Percentiles rank a stretch among this genome's conserved stretches.
phyloP scores from a whole-genome alignment of 2,888 invertebrate species.

The Aricia artaxerxes region DNA sequence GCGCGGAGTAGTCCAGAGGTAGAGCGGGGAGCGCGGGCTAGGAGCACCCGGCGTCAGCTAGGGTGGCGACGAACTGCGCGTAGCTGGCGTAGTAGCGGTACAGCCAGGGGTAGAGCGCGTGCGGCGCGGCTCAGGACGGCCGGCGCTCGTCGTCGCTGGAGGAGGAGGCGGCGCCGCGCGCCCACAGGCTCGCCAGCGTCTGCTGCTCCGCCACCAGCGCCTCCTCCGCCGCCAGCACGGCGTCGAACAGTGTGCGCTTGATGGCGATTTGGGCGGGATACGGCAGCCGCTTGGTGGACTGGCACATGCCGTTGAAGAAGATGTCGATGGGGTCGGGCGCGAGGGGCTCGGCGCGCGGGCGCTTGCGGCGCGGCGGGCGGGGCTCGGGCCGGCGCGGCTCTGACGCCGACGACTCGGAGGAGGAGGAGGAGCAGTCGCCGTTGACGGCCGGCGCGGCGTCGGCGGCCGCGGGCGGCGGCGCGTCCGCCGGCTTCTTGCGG shows the following conservation, averaged over 20 bases:
- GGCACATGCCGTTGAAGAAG: constrained; percentile 75
- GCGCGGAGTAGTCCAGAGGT: background rate
- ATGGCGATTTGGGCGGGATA: constrained; percentile 68
- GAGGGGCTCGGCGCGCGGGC: constrained; percentile 38
- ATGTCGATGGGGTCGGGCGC: constrained; percentile 65
- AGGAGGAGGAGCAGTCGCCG: constrained; percentile 41
- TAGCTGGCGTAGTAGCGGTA: constrained; percentile 43
- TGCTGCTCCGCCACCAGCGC: constrained; percentile 67
- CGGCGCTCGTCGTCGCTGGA: constrained; percentile 54
- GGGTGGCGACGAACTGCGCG: constrained; percentile 35
- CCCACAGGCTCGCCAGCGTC: constrained; percentile 68
- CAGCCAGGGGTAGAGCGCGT: constrained; percentile 38
- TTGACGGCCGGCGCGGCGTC: constrained; percentile 45
- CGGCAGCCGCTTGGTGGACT: constrained; percentile 69
- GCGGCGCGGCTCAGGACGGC: constrained; percentile 52
- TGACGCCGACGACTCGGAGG: background rate
- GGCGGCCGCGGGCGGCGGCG: constrained; percentile 35
- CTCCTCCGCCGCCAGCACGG: constrained; percentile 69
- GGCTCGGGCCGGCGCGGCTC: constrained; percentile 39
- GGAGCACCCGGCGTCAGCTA: constrained; percentile 34
- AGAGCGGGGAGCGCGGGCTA: background rate
- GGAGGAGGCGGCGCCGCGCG: constrained; percentile 54
- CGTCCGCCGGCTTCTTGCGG: constrained; percentile 59
- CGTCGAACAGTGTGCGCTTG: constrained; percentile 64
- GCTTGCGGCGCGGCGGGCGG: constrained; percentile 35